phyloP scores from a whole-genome alignment of 2,888 invertebrate genomes.

The Tholera decimalis region DNA sequence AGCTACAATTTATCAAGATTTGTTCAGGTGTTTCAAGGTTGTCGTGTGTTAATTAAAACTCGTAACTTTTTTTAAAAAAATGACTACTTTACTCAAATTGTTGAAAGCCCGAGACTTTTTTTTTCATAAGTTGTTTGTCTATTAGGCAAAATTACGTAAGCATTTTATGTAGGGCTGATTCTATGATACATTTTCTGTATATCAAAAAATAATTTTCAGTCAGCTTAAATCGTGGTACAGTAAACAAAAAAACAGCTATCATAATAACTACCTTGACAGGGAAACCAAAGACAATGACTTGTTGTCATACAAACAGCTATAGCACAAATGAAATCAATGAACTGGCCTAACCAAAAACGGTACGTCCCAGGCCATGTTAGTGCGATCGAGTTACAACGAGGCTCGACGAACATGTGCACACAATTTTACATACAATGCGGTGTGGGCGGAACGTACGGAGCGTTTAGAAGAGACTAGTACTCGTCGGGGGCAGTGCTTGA shows the following conservation, averaged over 20 bases:
- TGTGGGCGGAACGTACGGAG: slow-evolving; percentile 77
- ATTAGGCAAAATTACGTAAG: too few relatives aligned
- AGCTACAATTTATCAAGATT: too few relatives aligned
- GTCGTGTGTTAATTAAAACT: too few relatives aligned
- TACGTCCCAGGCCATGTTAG: slow-evolving; percentile 83
- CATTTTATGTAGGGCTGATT: neutral
- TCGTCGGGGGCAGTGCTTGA: slow-evolving; percentile 59
- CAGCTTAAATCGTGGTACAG: neutral
- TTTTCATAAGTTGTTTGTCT: too few relatives aligned
- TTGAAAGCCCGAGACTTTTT: too few relatives aligned
- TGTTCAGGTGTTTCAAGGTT: too few relatives aligned
- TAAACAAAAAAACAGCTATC: neutral
- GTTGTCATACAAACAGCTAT: slow-evolving; percentile 49
- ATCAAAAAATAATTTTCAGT: neutral
- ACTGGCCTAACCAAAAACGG: slow-evolving; percentile 78
- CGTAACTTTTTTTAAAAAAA: too few relatives aligned
- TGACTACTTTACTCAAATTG: too few relatives aligned
- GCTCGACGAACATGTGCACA: slow-evolving; percentile 69
- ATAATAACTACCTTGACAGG: slow-evolving; percentile 13
- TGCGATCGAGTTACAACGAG: slow-evolving; percentile 75
- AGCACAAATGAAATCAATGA: slow-evolving; percentile 63
- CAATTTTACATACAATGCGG: slow-evolving; percentile 86
- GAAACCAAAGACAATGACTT: slow-evolving; percentile 55
- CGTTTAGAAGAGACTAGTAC: slow-evolving; percentile 66
- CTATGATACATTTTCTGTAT: neutral